Evolutionary conservation across 1,140 invertebrate genomes (phyloP).

Genomic region (Cepaea nemoralis): DNA sequence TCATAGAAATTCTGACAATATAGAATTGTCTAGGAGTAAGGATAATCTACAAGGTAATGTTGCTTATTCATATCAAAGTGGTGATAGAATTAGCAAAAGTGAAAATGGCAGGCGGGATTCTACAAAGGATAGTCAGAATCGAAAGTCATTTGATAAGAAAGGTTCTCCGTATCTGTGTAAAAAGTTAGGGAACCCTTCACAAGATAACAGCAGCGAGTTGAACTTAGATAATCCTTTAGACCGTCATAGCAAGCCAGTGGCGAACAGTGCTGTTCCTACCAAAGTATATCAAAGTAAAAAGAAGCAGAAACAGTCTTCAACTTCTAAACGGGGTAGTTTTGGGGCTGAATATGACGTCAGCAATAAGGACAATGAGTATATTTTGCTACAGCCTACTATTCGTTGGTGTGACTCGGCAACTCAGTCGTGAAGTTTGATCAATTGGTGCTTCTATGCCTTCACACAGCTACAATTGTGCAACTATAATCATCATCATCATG

Average conservation of each 20-base stretch:
- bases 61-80: neutral
- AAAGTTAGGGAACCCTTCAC: neutral
- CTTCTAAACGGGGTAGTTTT: slow-evolving; percentile 1
- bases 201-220: neutral
- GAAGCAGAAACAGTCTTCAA: neutral
- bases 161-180: neutral
- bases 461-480: too few species aligned
- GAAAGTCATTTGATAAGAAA: neutral
- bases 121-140: neutral
- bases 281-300: slow-evolving; percentile 3
- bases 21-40: neutral
- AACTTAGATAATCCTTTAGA: neutral
- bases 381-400: slow-evolving; percentile 26
- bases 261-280: neutral
- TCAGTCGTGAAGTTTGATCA: neutral
- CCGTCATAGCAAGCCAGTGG: neutral
- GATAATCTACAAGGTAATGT: neutral
- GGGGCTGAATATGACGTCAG: neutral
- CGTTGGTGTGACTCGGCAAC: slow-evolving; percentile 2
- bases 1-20: neutral
- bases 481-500: too few species aligned
- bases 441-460: too few species aligned
- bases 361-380: slow-evolving; percentile 22
- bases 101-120: neutral
- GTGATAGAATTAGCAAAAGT: neutral